phyloP scores from a whole-genome alignment of 2,113 vertebrate genomes.

The Lophius piscatorius region DNA sequence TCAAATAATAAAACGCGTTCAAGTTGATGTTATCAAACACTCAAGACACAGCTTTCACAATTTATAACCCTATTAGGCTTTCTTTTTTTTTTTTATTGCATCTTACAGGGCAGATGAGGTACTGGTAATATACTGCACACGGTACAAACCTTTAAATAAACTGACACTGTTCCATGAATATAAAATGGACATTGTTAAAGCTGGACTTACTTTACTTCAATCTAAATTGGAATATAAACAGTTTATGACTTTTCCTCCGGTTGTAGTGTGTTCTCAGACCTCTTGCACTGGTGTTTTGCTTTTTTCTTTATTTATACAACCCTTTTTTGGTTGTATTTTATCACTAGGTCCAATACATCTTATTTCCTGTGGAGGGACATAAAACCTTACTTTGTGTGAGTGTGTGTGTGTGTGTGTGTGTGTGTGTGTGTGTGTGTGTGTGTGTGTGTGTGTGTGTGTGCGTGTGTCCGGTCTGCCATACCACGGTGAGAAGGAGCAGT shows the following conservation, averaged over 20 bases:
- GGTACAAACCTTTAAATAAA: not conserved
- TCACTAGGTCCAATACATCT: constrained; percentile 62
- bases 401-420: too few species aligned
- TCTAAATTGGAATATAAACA: constrained; percentile 31
- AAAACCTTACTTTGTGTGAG: constrained; percentile 15
- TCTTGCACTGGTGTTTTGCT: too few species aligned
- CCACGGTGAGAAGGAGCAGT: constrained; percentile 51
- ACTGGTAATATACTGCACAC: not conserved
- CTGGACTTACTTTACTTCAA: not conserved
- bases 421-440: constrained; percentile 21
- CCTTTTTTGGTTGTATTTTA: constrained; percentile 55
- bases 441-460: constrained; percentile 14
- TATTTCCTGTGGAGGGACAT: constrained; percentile 49
- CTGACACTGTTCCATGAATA: not conserved
- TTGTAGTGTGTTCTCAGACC: constrained; percentile 26
- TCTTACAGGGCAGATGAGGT: not conserved
- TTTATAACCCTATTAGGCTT: not conserved
- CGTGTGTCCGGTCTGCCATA: constrained; percentile 32
- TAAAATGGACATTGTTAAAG: not conserved
- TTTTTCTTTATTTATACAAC: constrained; percentile 50
- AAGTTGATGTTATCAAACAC: not conserved
- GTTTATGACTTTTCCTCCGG: constrained; percentile 18
- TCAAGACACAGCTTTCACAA: constrained; percentile 5
- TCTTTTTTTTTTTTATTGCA: not conserved
- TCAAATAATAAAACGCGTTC: constrained; percentile 20